Percentiles rank a stretch among this genome's conserved stretches.
Conservation (phyloP, 1,140 invertebrate species). For the Bombus vancouverensis region DNA sequence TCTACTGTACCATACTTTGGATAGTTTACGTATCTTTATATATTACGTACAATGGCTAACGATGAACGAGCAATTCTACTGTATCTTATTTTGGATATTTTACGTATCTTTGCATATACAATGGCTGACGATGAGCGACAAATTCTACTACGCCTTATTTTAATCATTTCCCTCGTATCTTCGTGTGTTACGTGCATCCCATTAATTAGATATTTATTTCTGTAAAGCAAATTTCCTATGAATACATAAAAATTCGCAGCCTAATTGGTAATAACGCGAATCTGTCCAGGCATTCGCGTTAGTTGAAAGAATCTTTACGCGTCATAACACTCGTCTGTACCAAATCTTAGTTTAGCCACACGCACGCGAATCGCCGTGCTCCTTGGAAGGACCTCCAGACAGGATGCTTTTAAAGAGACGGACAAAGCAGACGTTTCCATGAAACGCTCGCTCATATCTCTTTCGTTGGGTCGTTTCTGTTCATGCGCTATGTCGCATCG, state of each 20-base stretch:
- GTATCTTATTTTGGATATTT: no score
- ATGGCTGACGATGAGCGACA: no score
- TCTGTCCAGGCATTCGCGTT: background rate
- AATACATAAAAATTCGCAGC: background rate
- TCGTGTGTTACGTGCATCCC: background rate
- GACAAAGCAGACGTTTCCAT: conserved; percentile 17
- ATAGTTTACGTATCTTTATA: no score
- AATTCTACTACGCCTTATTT: no score
- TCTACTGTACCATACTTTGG: no score
- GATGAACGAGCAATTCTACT: no score
- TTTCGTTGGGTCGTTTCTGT: background rate
- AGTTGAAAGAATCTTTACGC: background rate
- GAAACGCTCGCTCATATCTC: conserved; percentile 20
- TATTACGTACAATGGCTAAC: no score
- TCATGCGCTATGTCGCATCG: background rate
- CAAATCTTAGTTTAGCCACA: background rate
- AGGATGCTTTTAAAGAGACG: background rate
- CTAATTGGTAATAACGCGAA: background rate
- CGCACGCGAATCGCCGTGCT: background rate
- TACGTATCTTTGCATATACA: no score
- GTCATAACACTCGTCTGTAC: background rate
- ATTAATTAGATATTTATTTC: no score
- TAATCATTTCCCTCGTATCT: no score
- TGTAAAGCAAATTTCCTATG: no score
- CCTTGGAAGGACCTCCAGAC: background rate